Evolutionary conservation across 2,797 vertebrate species (phyloP).

Genomic region (Muscicapa striata): DNA sequence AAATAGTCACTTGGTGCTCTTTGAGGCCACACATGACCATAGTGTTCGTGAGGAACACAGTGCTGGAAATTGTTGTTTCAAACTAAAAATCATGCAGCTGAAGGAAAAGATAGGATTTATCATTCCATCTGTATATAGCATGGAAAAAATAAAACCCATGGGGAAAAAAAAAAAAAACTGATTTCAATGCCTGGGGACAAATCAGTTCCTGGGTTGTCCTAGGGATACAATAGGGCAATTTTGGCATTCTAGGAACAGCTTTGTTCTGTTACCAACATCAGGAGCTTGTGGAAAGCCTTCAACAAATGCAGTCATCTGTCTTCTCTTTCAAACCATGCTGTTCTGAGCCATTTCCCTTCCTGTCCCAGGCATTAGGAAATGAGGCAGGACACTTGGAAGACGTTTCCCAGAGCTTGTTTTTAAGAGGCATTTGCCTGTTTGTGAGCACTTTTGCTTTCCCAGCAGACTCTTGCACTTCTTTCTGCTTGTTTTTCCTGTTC

Average conservation of each 20-base stretch:
- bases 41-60: background rate
- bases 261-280: constrained; percentile 15
- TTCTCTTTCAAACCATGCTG: background rate
- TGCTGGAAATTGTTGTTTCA: background rate
- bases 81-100: background rate
- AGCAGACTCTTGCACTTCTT: background rate
- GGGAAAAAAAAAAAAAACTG: fast-evolving
- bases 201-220: constrained; percentile 13
- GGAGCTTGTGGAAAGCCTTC: background rate
- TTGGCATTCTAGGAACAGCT: constrained; percentile 21
- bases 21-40: fast-evolving
- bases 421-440: background rate
- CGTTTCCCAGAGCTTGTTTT: constrained; percentile 37
- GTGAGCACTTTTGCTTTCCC: background rate
- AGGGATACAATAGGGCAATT: background rate
- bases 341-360: constrained; percentile 36
- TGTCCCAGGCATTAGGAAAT: constrained; percentile 48
- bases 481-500: background rate
- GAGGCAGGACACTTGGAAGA: background rate
- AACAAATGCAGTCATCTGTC: background rate
- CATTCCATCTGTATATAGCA: background rate
- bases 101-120: background rate
- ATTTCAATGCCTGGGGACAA: background rate
- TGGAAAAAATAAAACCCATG: background rate
- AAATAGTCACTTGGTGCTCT: background rate